These are phyloP conservation scores for Sebastiscus tertius DNA, from an alignment of 2,797 vertebrate genomes.

Conservation along the genomic window DNA sequence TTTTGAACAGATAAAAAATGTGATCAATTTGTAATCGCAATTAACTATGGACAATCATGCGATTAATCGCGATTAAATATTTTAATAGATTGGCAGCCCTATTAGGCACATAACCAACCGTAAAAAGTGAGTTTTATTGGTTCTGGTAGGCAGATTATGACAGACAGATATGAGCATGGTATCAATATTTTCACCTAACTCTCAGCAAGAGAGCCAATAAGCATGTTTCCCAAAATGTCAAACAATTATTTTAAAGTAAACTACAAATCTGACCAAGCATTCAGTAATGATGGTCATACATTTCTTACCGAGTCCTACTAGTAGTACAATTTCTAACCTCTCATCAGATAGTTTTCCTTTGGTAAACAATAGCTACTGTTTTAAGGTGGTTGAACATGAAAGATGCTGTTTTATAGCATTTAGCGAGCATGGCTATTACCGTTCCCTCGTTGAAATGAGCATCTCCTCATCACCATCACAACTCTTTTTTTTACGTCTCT, in stretches of 20 bases:
- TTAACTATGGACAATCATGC: too few species aligned
- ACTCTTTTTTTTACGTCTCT: slow-evolving; percentile 27
- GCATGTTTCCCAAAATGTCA: neutral
- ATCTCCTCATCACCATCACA: slow-evolving; percentile 38
- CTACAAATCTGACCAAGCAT: neutral
- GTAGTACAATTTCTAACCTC: neutral
- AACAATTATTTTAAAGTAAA: neutral
- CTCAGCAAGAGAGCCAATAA: neutral
- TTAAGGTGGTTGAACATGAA: neutral
- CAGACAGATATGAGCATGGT: neutral
- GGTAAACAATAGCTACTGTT: neutral
- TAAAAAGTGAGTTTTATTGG: too few species aligned
- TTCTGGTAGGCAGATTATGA: neutral
- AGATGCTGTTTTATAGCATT: neutral
- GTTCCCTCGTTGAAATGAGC: slow-evolving; percentile 43
- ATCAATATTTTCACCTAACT: neutral
- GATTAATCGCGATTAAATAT: too few species aligned
- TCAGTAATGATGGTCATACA: neutral
- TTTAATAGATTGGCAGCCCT: too few species aligned
- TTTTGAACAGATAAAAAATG: too few species aligned
- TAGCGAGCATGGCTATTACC: neutral
- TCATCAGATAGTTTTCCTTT: neutral
- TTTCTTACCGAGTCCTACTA: neutral
- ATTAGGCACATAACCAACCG: too few species aligned
- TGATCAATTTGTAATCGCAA: too few species aligned